These are phyloP conservation scores for Cathartes aura DNA, from an alignment of 2,113 vertebrate species.

Conservation along the genomic window DNA sequence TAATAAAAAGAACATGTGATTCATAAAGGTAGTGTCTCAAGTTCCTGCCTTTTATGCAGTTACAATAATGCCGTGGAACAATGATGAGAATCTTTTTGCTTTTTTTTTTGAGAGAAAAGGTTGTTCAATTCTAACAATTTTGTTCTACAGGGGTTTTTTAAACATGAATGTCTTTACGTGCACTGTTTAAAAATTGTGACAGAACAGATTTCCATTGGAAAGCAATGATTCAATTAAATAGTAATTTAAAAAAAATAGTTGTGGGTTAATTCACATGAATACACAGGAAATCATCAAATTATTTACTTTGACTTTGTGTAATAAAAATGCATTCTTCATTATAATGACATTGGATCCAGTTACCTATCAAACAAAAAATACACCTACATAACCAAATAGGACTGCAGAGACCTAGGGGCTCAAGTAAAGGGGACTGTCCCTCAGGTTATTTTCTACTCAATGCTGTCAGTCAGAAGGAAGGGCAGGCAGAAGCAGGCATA, in stretches of 20 bases:
- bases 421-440: not conserved
- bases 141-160: accelerated
- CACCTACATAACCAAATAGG: not conserved
- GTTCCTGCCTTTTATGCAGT: not conserved
- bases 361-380: not conserved
- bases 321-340: not conserved
- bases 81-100: accelerated
- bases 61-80: not conserved
- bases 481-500: not conserved
- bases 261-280: not conserved
- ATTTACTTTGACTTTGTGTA: not conserved
- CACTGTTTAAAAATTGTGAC: not conserved
- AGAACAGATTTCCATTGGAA: not conserved
- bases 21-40: not conserved
- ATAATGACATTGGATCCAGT: not conserved
- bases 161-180: not conserved
- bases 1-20: not conserved
- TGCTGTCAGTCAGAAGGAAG: not conserved
- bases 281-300: not conserved
- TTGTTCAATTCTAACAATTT: not conserved
- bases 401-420: not conserved
- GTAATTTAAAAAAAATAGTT: accelerated
- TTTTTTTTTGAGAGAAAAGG: accelerated
- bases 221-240: not conserved
- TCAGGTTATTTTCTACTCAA: not conserved